These are phyloP conservation scores for Microplitis demolitor DNA, from an alignment of 1,140 invertebrate species.

Conservation along the genomic window DNA sequence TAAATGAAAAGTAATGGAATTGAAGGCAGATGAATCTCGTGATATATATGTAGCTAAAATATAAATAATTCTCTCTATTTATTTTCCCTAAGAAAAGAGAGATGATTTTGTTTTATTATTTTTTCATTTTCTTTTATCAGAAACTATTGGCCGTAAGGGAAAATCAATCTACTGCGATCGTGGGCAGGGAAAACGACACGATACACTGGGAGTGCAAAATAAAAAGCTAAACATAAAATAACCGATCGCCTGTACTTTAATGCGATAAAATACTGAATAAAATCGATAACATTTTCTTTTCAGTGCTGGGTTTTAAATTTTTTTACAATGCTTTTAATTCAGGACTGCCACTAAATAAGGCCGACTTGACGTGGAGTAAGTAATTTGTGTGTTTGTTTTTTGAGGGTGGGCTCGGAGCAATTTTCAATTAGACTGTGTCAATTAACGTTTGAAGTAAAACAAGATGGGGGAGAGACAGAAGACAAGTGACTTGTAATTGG, in stretches of 20 bases:
- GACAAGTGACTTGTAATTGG: too few species aligned
- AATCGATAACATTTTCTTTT: neutral
- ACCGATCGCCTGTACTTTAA: slow-evolving; percentile 17
- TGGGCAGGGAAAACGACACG: slow-evolving; percentile 4
- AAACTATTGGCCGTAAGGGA: neutral
- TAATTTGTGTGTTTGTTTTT: neutral
- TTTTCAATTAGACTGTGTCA: too few species aligned
- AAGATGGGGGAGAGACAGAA: neutral
- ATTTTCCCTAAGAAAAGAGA: neutral
- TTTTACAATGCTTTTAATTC: too few species aligned
- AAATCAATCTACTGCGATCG: slow-evolving; percentile 27
- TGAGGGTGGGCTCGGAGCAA: neutral
- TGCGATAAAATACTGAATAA: slow-evolving; percentile 22
- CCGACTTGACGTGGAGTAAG: too few species aligned
- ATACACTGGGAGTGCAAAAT: too few species aligned
- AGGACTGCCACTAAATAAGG: neutral
- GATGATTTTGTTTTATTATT: neutral
- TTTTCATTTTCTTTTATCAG: neutral
- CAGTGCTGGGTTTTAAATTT: neutral
- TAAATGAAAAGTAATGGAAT: slow-evolving; percentile 56
- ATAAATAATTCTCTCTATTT: neutral
- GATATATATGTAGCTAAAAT: too few species aligned
- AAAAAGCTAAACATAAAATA: slow-evolving; percentile 16
- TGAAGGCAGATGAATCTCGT: slow-evolving; percentile 25
- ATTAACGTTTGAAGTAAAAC: neutral